Base-by-base conservation (phyloP, 2,888 invertebrate genomes). In the Atethmia centrago region DNA sequence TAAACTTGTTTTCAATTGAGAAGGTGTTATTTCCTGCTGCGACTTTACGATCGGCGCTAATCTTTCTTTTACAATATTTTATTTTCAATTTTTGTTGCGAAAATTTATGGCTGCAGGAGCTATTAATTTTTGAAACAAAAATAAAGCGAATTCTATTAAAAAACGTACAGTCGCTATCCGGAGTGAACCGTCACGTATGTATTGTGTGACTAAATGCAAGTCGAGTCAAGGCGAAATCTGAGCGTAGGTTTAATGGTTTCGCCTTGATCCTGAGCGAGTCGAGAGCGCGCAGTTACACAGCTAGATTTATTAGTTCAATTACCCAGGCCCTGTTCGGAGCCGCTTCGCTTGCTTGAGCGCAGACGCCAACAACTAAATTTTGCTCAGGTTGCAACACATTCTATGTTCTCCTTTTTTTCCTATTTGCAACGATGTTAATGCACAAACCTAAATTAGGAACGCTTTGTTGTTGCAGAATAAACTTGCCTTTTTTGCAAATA, bases 301-400 rank as follows among this genome's bases (percentile, higher is more conserved):
- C 93, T 93, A 95, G 95, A 96, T 96, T 95, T 96, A 96, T 95
- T 95, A 94, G 95, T 95, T 95, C 95, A 95, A 96, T 96, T 96
- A 96, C 93, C 95, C 92, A 90, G 90, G 89, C 90, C 91, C 92
- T 94, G 94, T 93, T 94, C 92, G 88, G 88, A 91, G 89, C 87
- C 90, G 93, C 92, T 90, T 88, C 91, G 93, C 94, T 93, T 93
- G 92, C 94, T 93, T 92, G 93, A 92, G 88, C 92, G 91, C 92
- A 93, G 93, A 93, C 93, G 92, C 94, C 93, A 93, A 94, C 94
- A 93, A 93, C 93, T 93, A 93, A 93, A 94, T 94, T 95, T 92
- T 88, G 91, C 91, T 92, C 92, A 92, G 91, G 90, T 94, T 91
- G 93, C 92, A 90, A 88, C 88, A 88, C 86, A 88, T 89, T 90